Base-by-base conservation (phyloP, 2,113 vertebrate species). In the Oreochromis niloticus region DNA sequence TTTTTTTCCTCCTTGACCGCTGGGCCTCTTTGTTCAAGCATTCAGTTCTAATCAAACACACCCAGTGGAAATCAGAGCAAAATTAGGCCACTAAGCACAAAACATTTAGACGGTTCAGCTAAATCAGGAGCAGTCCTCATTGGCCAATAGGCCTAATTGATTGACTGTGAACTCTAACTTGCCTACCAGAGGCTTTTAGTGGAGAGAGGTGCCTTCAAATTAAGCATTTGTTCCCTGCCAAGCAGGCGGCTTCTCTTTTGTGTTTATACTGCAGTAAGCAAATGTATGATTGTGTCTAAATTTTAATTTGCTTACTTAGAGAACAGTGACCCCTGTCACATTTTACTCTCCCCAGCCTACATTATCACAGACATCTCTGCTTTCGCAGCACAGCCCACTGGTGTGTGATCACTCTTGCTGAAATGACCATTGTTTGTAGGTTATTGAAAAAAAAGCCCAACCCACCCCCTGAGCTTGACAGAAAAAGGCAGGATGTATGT, bases 371-470 rank as follows among this genome's bases (percentile, higher is more conserved):
- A 82, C 66, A 52, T 93, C 89, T 95, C 89, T 83, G 87, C 85
- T 94, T 94, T 93, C 87, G 83, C 80, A 93, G 88, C 88, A 91
- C 86, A 82, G 92, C 88, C 94, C 95, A 93, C 94, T 93, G 93
- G 87, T 92, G 91, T 85, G 89, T 90, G 92, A 88, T 87, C 87
- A 68, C 87, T 87, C 89, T 84, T 61, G 71, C 89, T 95, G 86
- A 92, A 95, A 91, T 91, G 86, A 88, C 86, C 85, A 91, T 93
- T 95, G 93, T 94, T 89, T 91, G 84, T 82, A 57, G 59, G 63
- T 87, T 83, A 9, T 61, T 88, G 81, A 22, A 68, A 34, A 90
- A 86, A 90, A 1, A 34, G 5, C 7, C 6, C 6, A 92, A 87
- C 85, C 81, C 87, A 92, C 83, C 88, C 90, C 80, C 81, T 75